Evolutionary conservation across 2,888 invertebrate genomes (phyloP), one percentile per base, ranked within the genome.

Genomic region (Ferrisia virgata): DNA sequence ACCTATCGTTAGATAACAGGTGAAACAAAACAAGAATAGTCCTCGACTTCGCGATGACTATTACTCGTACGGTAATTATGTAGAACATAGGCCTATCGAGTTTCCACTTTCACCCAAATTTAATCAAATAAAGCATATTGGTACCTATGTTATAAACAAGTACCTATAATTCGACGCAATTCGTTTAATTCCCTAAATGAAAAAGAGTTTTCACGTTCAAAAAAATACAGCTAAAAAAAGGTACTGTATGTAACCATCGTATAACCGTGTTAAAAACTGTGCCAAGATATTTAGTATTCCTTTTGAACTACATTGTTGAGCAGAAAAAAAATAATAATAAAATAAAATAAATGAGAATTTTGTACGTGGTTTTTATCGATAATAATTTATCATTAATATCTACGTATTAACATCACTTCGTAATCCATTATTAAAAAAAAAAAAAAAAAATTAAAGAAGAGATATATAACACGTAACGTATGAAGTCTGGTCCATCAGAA

Each of bases 61-160:
- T 76, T 76, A 76, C 72, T 76, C 28, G 36, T 76, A 36, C 36
- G 36, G 28, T 76, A 76, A 76, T 76, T 76, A 76, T 76, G 72
- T 76, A 76, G 72, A 33, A 76, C 72, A 36, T 76, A 76, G 36
- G 72, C 72, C 72, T 36, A 76, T 36, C 28, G 22, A 18, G 72
- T 76, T 76, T 36, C 72, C 36, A 76, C 72, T 76, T 76, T 76
- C 72, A 76, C 72, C 72, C 36, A 76, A 76, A 76, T 76, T 76
- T 76, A 33, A 76, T 76, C 33, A 36, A 76, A 76, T 76, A 76
- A 76, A 76, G 15, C 15, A 64, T 15, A 64, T 3, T 25, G 25
- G 39, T 39, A 39, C 6, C n/a, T n/a, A 2, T 64, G 28, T 64
- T 64, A 64, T 28, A 64, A 64, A 28, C 2, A 5, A n/a, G n/a